Base-by-base conservation (phyloP, 2,888 invertebrate genomes). In the Aphodius sticticus region DNA sequence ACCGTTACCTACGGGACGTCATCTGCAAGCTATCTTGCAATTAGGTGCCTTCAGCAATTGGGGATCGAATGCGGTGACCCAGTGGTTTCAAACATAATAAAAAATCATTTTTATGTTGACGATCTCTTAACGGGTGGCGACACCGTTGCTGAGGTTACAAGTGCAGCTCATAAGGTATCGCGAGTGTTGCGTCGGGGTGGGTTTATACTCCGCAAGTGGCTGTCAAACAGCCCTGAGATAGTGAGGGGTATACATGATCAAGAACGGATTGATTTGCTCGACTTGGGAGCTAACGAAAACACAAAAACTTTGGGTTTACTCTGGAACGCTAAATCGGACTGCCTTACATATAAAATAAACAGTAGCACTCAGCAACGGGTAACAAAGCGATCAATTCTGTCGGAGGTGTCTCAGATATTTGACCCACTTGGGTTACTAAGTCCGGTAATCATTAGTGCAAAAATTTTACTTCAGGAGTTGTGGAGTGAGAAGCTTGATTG, bases 131-230 rank as follows among this genome's bases (percentile, higher is more conserved):
- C 53, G 1, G 53, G 15, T 12, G 15, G 35, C 15, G 16, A 75
- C 4, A 35, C 75, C 75, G n/a, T 75, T 1, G 36, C 36, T 5
- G 16, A 26, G 26, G 35, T 16, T 6, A 53, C 35, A 14, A 7
- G n/a, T 35, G 26, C 26, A 26, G 26, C 26, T 26, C 26, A 26
- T 26, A 26, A 26, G 26, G 26, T 26, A 26, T 26, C 26, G 26
- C 26, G 26, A 2, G 26, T 26, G 3, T 26, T 26, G 26, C 26
- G 26, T 26, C 26, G 7, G 3, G 82, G 79, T 16, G 78, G 82
- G 2, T 83, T 85, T 37, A 53, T 72, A 15, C 77, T 86, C 6
- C 75, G 81, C 2, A 85, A 86, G 78, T 86, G 85, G 84, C 16
- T 76, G 0, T 82, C 84, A 0, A 85, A 85, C 69, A 72, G 70